Percentiles rank a stretch among this genome's conserved stretches.
Conservation (phyloP, 2,888 invertebrate genomes). For the Notodonta dromedarius region DNA sequence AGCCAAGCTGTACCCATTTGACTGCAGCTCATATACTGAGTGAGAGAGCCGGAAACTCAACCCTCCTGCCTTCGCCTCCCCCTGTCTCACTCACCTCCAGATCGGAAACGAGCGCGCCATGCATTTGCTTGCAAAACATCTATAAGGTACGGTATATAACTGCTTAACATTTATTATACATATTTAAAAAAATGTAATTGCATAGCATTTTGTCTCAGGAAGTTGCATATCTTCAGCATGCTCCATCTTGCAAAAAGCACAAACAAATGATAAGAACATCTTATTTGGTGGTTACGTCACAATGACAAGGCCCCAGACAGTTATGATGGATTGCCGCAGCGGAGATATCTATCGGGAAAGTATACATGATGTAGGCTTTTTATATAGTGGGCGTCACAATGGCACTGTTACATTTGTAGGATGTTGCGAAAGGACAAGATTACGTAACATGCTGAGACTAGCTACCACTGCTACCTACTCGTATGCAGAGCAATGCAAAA, state of each 20-base stretch:
- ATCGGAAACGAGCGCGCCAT: too few species aligned
- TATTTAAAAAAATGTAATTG: not conserved
- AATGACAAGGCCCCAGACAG: constrained; percentile 27
- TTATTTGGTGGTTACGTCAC: constrained; percentile 29
- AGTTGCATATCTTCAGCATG: constrained; percentile 25
- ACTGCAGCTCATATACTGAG: too few species aligned
- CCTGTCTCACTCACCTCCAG: too few species aligned
- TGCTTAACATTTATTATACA: too few species aligned
- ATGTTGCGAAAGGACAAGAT: constrained; percentile 23
- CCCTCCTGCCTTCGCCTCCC: too few species aligned
- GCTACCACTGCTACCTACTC: not conserved
- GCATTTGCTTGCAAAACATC: too few species aligned
- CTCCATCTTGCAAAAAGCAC: constrained; percentile 29
- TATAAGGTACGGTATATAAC: too few species aligned
- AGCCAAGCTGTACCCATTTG: too few species aligned
- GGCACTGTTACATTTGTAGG: constrained; percentile 20
- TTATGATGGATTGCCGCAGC: constrained; percentile 35
- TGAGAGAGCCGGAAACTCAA: too few species aligned
- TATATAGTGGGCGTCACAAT: constrained; percentile 37
- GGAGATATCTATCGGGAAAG: constrained; percentile 37
- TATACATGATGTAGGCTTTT: constrained; percentile 20
- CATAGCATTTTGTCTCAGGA: constrained; percentile 33
- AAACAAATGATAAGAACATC: constrained; percentile 21
- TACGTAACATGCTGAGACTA: not conserved
- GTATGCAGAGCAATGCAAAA: not conserved